Percentiles rank a stretch among this genome's conserved stretches.
Conservation (phyloP, 1,140 invertebrate species). For the Drosophila setifemur region DNA sequence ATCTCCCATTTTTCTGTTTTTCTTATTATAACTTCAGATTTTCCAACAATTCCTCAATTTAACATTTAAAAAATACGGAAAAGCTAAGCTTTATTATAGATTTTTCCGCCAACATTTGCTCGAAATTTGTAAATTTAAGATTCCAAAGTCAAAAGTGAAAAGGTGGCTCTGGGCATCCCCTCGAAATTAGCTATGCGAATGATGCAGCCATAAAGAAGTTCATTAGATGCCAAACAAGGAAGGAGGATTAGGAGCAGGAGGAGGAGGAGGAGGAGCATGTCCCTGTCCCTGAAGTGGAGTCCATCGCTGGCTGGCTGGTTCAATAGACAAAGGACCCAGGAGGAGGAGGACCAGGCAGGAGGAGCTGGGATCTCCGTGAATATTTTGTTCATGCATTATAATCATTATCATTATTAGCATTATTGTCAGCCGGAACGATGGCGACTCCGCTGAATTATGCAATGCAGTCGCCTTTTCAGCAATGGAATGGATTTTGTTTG, state of each 20-base stretch:
- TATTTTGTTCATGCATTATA: constrained; percentile 51
- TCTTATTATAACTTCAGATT: no score
- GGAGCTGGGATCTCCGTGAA: constrained; percentile 23
- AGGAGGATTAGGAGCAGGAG: background rate
- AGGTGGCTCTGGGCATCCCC: background rate
- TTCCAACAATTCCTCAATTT: no score
- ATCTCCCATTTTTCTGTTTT: no score
- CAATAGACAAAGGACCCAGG: constrained; percentile 50
- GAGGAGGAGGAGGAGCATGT: background rate
- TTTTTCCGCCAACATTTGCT: background rate
- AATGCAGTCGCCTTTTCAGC: constrained; percentile 30
- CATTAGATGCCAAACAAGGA: constrained; percentile 41
- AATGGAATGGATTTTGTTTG: background rate
- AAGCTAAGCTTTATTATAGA: no score
- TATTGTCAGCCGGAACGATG: constrained; percentile 38
- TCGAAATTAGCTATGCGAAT: constrained; percentile 39
- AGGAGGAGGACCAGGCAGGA: no score
- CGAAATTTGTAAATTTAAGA: background rate
- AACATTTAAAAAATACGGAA: no score
- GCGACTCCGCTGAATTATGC: constrained; percentile 41
- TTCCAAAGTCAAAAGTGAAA: background rate
- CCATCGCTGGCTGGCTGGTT: constrained; percentile 12
- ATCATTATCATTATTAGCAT: constrained; percentile 60
- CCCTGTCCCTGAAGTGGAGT: no score
- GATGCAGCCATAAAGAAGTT: constrained; percentile 49